Conservation (phyloP, 2,113 vertebrate genomes). For the Elaphurus davidianus region DNA sequence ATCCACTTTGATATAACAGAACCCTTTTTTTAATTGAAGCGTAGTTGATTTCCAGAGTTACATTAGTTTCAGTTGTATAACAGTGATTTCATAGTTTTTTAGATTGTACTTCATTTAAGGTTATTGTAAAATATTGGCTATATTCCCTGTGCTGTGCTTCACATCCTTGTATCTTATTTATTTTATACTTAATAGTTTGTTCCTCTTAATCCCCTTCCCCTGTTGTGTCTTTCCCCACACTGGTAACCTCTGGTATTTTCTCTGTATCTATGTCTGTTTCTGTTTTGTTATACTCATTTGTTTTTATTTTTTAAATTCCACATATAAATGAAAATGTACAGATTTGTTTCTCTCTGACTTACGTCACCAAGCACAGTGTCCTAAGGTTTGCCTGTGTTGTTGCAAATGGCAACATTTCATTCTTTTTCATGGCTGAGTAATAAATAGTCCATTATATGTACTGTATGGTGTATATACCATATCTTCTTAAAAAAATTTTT, state of each 20-base stretch:
- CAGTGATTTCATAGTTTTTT: not conserved
- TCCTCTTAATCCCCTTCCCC: not conserved
- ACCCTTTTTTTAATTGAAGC: not conserved
- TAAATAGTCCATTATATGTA: not conserved
- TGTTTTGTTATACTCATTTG: not conserved
- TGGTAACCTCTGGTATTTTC: not conserved
- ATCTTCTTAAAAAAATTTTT: not conserved
- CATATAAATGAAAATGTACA: not conserved
- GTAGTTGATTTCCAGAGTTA: not conserved
- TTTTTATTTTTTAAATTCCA: not conserved
- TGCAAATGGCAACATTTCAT: not conserved
- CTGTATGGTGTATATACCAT: not conserved
- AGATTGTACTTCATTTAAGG: not conserved
- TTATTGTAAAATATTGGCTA: not conserved
- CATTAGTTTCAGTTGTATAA: not conserved
- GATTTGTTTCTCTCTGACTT: not conserved
- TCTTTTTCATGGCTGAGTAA: not conserved
- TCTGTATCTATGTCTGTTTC: not conserved
- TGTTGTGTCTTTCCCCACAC: not conserved
- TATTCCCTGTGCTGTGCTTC: not conserved
- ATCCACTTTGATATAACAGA: not conserved
- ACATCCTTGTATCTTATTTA: not conserved
- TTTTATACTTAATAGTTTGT: not conserved
- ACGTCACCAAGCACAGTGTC: not conserved
- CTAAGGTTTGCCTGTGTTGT: not conserved